A percentile compares a stretch with the other conserved stretches of the same genome.
Evolutionary conservation across 2,888 invertebrate species (phyloP).

Genomic region (Caenorhabditis parvicauda): DNA sequence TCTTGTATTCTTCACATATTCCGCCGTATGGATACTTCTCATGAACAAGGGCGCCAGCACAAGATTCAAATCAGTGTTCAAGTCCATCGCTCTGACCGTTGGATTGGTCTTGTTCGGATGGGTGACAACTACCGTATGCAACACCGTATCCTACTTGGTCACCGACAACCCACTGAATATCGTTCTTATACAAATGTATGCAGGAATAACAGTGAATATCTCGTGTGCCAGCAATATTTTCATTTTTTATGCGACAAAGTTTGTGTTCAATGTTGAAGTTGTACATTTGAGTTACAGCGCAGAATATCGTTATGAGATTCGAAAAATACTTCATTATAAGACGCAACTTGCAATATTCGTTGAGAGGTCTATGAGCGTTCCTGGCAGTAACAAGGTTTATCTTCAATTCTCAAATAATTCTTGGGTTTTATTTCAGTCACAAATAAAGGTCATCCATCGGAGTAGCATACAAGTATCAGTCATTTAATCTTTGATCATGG

Average conservation of each 20-base stretch:
- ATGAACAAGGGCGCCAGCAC: constrained; percentile 9
- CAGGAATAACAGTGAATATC: constrained; percentile 19
- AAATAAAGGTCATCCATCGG: no score
- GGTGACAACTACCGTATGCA: constrained; percentile 22
- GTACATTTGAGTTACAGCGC: constrained; percentile 3
- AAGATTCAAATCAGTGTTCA: constrained; percentile 17
- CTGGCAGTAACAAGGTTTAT: no score
- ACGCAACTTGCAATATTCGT: constrained; percentile 5
- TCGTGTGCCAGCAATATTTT: constrained; percentile 18
- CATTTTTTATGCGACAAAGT: constrained; percentile 21
- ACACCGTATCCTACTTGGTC: constrained; percentile 21
- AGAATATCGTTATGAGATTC: constrained; percentile 19
- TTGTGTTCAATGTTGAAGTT: neutral
- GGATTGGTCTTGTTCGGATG: constrained; percentile 17
- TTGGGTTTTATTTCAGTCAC: neutral
- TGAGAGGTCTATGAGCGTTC: constrained; percentile 1
- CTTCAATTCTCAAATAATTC: constrained; percentile 3
- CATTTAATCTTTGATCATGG: no score
- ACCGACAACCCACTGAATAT: constrained; percentile 10
- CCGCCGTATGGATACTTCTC: constrained; percentile 10
- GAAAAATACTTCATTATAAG: constrained; percentile 14
- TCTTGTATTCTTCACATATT: constrained; percentile 13
- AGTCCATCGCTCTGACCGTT: constrained; percentile 19
- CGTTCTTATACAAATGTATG: constrained; percentile 15
- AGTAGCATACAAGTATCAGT: no score